phyloP scores from a whole-genome alignment of 2,797 vertebrate genomes.

The Artibeus jamaicensis region DNA sequence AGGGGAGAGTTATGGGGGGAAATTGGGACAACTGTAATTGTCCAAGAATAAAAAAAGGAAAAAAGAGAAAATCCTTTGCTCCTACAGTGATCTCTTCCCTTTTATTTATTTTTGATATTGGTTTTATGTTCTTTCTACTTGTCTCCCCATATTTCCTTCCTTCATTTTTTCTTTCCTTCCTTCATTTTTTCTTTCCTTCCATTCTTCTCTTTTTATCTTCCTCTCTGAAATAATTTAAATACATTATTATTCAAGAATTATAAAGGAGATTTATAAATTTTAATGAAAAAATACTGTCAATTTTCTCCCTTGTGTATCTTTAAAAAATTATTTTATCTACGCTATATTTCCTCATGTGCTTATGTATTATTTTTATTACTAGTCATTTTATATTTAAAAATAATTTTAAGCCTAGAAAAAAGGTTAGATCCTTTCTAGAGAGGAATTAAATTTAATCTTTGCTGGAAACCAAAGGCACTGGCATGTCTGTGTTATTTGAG shows the following conservation, averaged over 20 bases:
- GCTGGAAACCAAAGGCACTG: neutral
- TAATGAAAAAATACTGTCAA: neutral
- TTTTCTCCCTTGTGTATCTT: neutral
- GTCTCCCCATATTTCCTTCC: neutral
- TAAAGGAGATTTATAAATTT: neutral
- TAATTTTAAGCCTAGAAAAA: neutral
- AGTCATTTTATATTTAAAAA: neutral
- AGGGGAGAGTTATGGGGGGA: too few relatives aligned
- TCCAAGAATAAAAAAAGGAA: too few relatives aligned
- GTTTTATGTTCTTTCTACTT: neutral
- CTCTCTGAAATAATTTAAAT: neutral
- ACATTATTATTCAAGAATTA: neutral
- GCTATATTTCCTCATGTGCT: neutral
- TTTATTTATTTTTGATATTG: neutral
- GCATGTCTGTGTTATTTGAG: neutral
- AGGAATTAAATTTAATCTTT: neutral
- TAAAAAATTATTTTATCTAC: neutral
- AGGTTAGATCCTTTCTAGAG: neutral
- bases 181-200: neutral
- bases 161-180: neutral
- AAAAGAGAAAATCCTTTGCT: neutral
- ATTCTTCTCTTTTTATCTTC: neutral
- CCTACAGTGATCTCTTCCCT: neutral
- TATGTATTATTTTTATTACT: neutral
- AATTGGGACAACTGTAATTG: too few relatives aligned